These are phyloP conservation scores for Hydropotes inermis DNA, from an alignment of 2,113 vertebrate genomes.

Conservation along the genomic window DNA sequence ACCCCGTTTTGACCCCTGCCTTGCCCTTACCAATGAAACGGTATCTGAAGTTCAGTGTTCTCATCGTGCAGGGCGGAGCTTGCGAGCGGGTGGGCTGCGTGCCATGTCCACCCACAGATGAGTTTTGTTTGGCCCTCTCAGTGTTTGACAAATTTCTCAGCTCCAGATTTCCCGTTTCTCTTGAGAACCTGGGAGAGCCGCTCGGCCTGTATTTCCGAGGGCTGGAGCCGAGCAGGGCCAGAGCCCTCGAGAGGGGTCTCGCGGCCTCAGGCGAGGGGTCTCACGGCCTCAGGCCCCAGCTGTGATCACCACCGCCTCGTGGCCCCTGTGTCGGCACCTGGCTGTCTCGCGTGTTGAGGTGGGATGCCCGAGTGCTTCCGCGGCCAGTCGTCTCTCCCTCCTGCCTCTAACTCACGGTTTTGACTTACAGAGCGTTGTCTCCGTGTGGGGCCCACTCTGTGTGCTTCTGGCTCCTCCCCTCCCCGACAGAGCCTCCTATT, in stretches of 20 bases:
- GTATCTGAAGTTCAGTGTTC: not conserved
- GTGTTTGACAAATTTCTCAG: not conserved
- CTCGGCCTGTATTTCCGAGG: not conserved
- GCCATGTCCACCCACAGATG: not conserved
- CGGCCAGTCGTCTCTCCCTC: fast-evolving
- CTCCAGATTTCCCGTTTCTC: conserved; percentile 26
- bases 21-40: not conserved
- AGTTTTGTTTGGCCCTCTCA: conserved; percentile 46
- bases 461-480: not conserved
- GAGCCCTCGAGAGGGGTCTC: not conserved
- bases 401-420: not conserved
- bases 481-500: not conserved
- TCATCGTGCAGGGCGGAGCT: not conserved
- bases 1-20: not conserved
- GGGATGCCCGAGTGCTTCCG: not conserved
- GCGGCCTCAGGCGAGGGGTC: not conserved
- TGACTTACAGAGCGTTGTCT: not conserved
- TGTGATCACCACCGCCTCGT: fast-evolving
- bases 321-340: not conserved
- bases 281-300: fast-evolving
- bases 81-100: not conserved
- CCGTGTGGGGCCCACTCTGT: not conserved
- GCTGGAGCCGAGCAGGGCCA: not conserved
- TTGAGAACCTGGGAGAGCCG: not conserved
- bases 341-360: not conserved